A percentile compares a stretch with the other conserved stretches of the same genome.
These are phyloP conservation scores for Ivindomyrus marchei DNA, from an alignment of 2,113 vertebrate species.

Conservation along the genomic window DNA sequence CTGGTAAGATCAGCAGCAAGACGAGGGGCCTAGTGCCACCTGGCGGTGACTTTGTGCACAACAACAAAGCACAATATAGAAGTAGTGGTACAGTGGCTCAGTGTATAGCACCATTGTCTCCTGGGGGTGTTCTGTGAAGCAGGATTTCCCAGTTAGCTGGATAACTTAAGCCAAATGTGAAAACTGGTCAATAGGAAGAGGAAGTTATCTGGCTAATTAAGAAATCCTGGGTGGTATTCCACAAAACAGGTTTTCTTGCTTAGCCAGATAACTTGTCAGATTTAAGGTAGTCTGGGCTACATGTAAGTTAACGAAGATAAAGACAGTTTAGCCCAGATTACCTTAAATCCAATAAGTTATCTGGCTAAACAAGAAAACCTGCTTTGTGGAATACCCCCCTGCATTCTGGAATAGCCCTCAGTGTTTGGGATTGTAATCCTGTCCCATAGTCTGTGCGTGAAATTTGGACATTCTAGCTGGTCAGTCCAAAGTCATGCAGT, in stretches of 20 bases:
- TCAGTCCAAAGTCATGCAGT: neutral
- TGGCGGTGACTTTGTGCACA: neutral
- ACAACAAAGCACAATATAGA: neutral
- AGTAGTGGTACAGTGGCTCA: neutral
- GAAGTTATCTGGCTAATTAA: neutral
- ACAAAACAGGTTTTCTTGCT: too few species aligned
- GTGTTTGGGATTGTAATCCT: neutral
- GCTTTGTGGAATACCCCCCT: neutral
- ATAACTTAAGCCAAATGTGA: neutral
- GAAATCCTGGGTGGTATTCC: neutral
- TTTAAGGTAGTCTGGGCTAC: too few species aligned
- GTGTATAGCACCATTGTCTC: neutral
- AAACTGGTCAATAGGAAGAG: neutral
- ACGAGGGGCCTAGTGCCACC: neutral
- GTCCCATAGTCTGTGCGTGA: neutral
- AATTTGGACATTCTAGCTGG: neutral
- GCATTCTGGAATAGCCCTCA: neutral
- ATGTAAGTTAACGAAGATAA: too few species aligned
- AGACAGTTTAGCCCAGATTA: too few species aligned
- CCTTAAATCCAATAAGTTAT: too few species aligned
- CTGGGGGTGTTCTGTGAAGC: neutral
- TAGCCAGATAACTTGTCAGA: too few species aligned
- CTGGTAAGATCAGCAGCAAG: neutral
- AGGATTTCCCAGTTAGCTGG: neutral
- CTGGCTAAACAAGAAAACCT: too few species aligned